Evolutionary conservation across 2,888 invertebrate species (phyloP).

Genomic region (Cryptocephalus primarius): DNA sequence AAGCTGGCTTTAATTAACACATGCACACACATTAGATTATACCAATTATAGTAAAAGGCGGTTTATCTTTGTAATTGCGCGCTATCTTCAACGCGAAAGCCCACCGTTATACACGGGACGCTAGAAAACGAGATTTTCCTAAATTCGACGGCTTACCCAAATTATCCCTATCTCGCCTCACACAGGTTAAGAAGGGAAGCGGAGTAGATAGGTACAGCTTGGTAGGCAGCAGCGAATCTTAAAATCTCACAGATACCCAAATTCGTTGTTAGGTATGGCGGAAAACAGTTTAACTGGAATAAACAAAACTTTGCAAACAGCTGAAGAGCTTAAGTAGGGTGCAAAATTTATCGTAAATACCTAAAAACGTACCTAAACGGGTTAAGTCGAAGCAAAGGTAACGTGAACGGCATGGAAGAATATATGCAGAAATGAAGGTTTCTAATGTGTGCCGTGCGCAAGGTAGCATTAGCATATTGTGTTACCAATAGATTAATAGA

Average conservation of each 20-base stretch:
- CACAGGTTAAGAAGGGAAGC: conserved; percentile 1
- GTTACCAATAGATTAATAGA: not conserved
- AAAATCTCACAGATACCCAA: too few species aligned
- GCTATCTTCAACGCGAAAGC: conserved; percentile 12
- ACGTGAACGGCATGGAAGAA: too few species aligned
- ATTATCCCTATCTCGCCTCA: not conserved
- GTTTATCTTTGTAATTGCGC: conserved; percentile 19
- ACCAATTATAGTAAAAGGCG: conserved; percentile 19
- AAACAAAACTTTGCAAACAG: too few species aligned
- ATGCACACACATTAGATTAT: conserved; percentile 21
- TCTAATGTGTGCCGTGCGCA: too few species aligned
- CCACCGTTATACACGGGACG: not conserved
- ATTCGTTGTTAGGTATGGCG: too few species aligned
- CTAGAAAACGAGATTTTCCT: too few species aligned
- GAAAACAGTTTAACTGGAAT: too few species aligned
- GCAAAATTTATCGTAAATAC: too few species aligned
- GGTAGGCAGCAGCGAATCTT: too few species aligned
- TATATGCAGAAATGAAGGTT: too few species aligned
- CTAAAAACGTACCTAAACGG: too few species aligned
- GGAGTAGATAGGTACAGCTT: not conserved
- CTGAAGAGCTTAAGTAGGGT: too few species aligned
- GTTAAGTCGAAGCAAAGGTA: conserved; percentile 13
- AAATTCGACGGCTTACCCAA: not conserved
- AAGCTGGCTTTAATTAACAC: conserved; percentile 22
- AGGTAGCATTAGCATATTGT: not conserved